A percentile compares a stretch with the other conserved stretches of the same genome.
Evolutionary conservation across 2,888 invertebrate species (phyloP).

Genomic region (Salpingus planirostris): DNA sequence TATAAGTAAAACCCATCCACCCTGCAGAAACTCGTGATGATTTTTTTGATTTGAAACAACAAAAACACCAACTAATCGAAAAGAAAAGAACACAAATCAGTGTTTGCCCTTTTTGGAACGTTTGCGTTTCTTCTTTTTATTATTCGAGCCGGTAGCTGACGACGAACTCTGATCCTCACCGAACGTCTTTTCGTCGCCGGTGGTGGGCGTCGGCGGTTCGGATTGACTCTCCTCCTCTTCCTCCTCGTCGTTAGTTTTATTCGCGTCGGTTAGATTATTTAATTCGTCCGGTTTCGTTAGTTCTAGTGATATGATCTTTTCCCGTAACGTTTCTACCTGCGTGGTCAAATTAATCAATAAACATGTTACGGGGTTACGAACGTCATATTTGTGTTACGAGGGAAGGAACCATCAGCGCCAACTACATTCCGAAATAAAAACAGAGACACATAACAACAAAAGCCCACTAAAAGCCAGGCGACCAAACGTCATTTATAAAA

Average conservation of each 20-base stretch:
- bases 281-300: constrained; percentile 48
- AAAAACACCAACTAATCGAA: constrained; percentile 3
- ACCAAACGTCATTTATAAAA: no score
- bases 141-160: constrained; percentile 31
- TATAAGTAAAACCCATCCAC: constrained; percentile 30
- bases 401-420: no score
- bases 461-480: no score
- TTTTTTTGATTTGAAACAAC: constrained; percentile 11
- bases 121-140: constrained; percentile 46
- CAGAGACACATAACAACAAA: no score
- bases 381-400: no score
- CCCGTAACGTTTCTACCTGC: constrained; percentile 83
- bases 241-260: constrained; percentile 41
- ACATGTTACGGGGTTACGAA: no score
- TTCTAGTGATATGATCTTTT: constrained; percentile 85
- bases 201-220: constrained; percentile 46
- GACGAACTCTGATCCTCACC: constrained; percentile 41
- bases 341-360: no score
- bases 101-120: constrained; percentile 47
- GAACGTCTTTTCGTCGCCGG: constrained; percentile 45
- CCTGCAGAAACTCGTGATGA: constrained; percentile 27
- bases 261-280: constrained; percentile 23
- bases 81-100: no score
- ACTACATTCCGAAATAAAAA: no score
- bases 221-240: constrained; percentile 40